Evolutionary conservation across 2,797 vertebrate species (phyloP).

Genomic region (Nasua narica): DNA sequence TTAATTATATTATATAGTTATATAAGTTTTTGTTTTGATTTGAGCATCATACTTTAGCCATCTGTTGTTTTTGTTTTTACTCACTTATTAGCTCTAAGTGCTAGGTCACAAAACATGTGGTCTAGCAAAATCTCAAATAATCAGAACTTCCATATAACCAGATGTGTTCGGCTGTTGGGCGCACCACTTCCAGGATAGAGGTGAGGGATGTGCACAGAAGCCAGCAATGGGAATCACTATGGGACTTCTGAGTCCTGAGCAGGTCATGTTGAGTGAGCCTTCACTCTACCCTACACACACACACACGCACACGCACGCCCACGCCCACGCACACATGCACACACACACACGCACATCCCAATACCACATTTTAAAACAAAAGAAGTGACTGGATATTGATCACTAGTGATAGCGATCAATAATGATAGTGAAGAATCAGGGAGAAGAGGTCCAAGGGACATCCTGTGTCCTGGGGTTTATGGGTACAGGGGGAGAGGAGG

Average conservation of each 20-base stretch:
- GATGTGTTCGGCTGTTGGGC: not conserved
- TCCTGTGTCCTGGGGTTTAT: not conserved
- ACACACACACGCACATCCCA: not conserved
- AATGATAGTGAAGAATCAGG: not conserved
- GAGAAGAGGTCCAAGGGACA: not conserved
- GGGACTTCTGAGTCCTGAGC: not conserved
- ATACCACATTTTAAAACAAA: not conserved
- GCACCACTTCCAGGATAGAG: not conserved
- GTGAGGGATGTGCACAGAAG: not conserved
- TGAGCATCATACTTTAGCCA: constrained; percentile 62
- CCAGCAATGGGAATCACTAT: not conserved
- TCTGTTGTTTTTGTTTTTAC: constrained; percentile 68
- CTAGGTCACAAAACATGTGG: constrained; percentile 70
- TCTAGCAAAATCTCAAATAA: not conserved
- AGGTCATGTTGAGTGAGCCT: not conserved
- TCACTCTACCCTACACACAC: not conserved
- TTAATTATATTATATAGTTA: constrained; percentile 72
- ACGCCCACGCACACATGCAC: too few species aligned
- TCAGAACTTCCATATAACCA: not conserved
- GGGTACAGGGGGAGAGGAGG: not conserved
- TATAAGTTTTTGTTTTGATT: constrained; percentile 72
- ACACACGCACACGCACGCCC: not conserved
- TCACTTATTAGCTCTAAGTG: constrained; percentile 66
- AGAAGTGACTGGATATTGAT: not conserved
- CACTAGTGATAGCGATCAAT: not conserved